These are phyloP conservation scores for Festucalex cinctus DNA, from an alignment of 2,113 vertebrate genomes.

Conservation along the genomic window DNA sequence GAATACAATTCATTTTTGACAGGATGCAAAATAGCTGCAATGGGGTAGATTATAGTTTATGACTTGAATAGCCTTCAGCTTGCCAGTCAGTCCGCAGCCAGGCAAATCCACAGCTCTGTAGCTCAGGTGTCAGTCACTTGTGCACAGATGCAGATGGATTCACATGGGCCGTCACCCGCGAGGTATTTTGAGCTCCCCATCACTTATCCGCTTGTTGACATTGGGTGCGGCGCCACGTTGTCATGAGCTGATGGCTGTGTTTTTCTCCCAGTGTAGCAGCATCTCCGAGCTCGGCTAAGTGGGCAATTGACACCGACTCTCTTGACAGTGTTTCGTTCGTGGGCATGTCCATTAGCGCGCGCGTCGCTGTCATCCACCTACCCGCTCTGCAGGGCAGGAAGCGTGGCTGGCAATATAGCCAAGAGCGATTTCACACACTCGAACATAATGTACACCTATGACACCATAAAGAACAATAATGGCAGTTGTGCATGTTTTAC, in stretches of 20 bases:
- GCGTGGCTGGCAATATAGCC: not conserved
- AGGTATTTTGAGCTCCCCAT: slow-evolving; percentile 26
- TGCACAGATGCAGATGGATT: slow-evolving; percentile 11
- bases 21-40: not conserved
- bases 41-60: not conserved
- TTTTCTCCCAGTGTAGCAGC: slow-evolving; percentile 21
- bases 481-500: not conserved
- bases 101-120: slow-evolving; percentile 21
- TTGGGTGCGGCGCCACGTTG: slow-evolving; percentile 13
- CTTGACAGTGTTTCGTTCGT: slow-evolving; percentile 21
- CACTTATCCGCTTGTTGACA: slow-evolving; percentile 34
- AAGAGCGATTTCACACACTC: not conserved
- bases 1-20: not conserved
- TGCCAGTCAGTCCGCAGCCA: slow-evolving; percentile 26
- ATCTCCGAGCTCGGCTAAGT: slow-evolving; percentile 17
- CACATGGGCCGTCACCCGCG: not conserved
- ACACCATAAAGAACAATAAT: not conserved
- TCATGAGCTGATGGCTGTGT: slow-evolving; percentile 26
- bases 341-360: slow-evolving; percentile 11
- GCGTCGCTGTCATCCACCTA: slow-evolving; percentile 10
- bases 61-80: slow-evolving; percentile 26
- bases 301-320: slow-evolving; percentile 38
- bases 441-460: not conserved
- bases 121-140: slow-evolving; percentile 23
- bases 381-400: not conserved